Evolutionary conservation across 2,113 vertebrate species (phyloP).

Genomic region (Echinops telfairi): DNA sequence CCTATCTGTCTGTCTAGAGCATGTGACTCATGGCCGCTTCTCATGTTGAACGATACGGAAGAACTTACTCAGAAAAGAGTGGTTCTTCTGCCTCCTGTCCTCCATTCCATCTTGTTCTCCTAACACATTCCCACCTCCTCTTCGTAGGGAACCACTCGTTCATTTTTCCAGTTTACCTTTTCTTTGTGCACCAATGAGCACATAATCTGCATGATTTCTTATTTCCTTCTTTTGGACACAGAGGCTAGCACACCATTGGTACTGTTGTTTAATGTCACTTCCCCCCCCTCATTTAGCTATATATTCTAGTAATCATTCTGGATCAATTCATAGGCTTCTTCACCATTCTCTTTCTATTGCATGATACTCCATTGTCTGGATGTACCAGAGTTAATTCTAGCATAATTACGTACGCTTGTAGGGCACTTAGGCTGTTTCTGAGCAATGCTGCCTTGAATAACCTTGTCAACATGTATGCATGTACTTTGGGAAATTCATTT

Average conservation of each 20-base stretch:
- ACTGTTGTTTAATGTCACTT: neutral
- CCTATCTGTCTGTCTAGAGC: neutral
- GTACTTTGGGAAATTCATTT: neutral
- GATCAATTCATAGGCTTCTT: too few species aligned
- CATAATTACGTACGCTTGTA: neutral
- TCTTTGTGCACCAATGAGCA: constrained; percentile 3
- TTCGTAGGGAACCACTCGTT: neutral
- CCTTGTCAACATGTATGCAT: neutral
- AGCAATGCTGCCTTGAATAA: neutral
- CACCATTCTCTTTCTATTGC: too few species aligned
- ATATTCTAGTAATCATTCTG: too few species aligned
- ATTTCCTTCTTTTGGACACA: neutral
- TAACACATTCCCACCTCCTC: neutral
- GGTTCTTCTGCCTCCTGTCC: neutral
- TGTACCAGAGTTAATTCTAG: too few species aligned
- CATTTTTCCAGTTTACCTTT: neutral
- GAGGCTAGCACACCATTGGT: neutral
- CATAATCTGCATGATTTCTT: neutral
- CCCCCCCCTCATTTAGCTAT: too few species aligned
- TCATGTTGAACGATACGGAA: neutral
- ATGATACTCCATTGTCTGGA: too few species aligned
- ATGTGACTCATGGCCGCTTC: neutral
- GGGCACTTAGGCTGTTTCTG: neutral
- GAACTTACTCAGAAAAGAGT: neutral
- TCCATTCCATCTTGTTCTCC: neutral